phyloP scores from a whole-genome alignment of 2,888 invertebrate genomes.

The Empis stercorea region DNA sequence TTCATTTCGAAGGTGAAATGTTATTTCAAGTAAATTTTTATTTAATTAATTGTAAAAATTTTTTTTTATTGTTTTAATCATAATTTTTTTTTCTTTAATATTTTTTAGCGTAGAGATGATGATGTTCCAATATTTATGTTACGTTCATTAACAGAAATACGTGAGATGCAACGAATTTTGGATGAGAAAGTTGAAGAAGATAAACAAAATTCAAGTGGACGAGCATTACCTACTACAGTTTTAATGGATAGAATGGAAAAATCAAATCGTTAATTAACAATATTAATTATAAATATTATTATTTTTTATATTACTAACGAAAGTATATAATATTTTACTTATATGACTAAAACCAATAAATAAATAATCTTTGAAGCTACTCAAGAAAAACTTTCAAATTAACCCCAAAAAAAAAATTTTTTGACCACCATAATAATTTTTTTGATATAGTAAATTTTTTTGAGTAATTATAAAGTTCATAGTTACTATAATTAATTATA shows the following conservation, averaged over 20 bases:
- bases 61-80: not conserved
- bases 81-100: constrained; percentile 10
- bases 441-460: too few species aligned
- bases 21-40: constrained; percentile 67
- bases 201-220: constrained; percentile 46
- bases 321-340: too few species aligned
- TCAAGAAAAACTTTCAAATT: too few species aligned
- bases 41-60: not conserved
- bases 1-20: constrained; percentile 92
- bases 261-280: not conserved
- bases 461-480: too few species aligned
- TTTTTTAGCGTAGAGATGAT: constrained; percentile 77
- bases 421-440: too few species aligned
- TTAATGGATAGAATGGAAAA: constrained; percentile 20
- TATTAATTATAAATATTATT: too few species aligned
- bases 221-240: constrained; percentile 33
- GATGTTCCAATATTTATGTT: constrained; percentile 76
- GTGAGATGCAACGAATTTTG: constrained; percentile 48
- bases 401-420: too few species aligned
- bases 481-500: too few species aligned
- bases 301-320: too few species aligned
- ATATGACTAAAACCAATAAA: too few species aligned
- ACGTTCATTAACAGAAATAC: constrained; percentile 62
- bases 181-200: constrained; percentile 44
- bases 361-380: too few species aligned